Conservation (phyloP, 64 coral and sea anemone genomes). For the Pachyseris speciosa region DNA sequence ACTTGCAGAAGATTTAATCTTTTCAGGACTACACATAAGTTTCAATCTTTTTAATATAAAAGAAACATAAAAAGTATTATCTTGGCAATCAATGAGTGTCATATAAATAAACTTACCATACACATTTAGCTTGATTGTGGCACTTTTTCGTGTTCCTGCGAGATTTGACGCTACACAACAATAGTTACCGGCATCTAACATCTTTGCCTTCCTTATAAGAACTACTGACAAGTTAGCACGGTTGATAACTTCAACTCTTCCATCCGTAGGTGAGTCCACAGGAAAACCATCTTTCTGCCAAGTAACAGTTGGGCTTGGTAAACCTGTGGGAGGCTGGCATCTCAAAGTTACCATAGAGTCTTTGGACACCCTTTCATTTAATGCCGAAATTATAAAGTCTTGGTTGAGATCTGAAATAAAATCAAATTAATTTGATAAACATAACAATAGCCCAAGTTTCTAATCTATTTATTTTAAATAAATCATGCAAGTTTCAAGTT, state of each 20-base stretch:
- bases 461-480: too few species aligned
- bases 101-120: slow-evolving; percentile 50
- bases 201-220: neutral
- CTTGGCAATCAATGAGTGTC: too few species aligned
- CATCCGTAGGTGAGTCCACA: neutral
- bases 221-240: neutral
- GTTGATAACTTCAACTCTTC: neutral
- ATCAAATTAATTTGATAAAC: too few species aligned
- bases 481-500: too few species aligned
- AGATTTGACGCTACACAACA: slow-evolving; percentile 12
- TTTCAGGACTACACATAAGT: too few species aligned
- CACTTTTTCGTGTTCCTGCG: neutral
- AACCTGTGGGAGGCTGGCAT: slow-evolving; percentile 7
- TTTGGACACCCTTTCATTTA: neutral
- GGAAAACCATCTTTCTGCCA: slow-evolving; percentile 11
- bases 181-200: neutral
- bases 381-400: slow-evolving; percentile 4
- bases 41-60: too few species aligned
- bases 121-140: neutral
- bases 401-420: slow-evolving; percentile 2
- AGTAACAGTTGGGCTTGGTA: slow-evolving; percentile 12
- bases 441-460: too few species aligned
- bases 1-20: too few species aligned
- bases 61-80: too few species aligned
- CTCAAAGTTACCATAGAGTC: neutral